Evolutionary conservation across 2,113 vertebrate genomes (phyloP).

Genomic region (Anser cygnoides): DNA sequence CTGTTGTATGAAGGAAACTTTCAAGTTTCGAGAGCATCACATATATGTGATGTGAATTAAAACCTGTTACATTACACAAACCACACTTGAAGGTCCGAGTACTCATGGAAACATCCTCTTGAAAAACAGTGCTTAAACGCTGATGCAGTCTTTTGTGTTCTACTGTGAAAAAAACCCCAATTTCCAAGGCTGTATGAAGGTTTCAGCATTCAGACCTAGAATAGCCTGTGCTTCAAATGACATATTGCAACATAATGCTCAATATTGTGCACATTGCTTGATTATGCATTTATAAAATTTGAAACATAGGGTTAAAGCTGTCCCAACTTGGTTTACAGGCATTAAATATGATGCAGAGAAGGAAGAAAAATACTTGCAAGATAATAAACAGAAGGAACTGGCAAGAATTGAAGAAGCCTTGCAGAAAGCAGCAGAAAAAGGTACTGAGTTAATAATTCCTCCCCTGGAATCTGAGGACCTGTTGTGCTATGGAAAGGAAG

Average conservation of each 20-base stretch:
- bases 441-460: slow-evolving; percentile 67
- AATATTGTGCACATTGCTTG: background rate
- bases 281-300: background rate
- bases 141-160: background rate
- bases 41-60: background rate
- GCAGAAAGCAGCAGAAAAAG: slow-evolving; percentile 87
- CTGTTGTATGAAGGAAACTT: background rate
- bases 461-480: background rate
- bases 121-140: background rate
- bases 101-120: accelerated
- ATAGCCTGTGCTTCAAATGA: background rate
- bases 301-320: background rate
- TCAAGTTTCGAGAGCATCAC: background rate
- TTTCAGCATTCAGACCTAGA: background rate
- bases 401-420: slow-evolving; percentile 92
- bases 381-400: slow-evolving; percentile 91
- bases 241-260: background rate
- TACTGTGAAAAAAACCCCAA: background rate
- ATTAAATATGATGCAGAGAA: slow-evolving; percentile 93
- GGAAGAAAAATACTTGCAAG: slow-evolving; percentile 91
- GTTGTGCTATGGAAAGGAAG: background rate
- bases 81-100: background rate
- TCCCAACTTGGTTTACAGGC: slow-evolving; percentile 72
- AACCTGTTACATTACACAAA: background rate
- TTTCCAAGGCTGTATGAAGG: background rate